Conservation (phyloP, 2,113 vertebrate genomes). For the Chionis minor region DNA sequence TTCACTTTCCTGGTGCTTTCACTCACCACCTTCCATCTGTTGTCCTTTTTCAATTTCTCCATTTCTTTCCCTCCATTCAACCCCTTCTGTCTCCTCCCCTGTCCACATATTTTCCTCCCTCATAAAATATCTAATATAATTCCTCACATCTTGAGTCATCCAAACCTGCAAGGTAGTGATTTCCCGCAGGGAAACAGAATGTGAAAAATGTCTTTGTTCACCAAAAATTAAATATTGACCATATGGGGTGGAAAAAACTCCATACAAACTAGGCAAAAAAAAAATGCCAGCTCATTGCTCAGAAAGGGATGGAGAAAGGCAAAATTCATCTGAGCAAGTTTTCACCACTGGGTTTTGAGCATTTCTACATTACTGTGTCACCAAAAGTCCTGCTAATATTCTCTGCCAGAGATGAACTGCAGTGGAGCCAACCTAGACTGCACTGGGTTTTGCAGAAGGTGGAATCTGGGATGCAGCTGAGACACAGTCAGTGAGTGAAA, state of each 20-base stretch:
- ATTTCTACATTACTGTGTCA: not conserved
- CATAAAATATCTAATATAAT: not conserved
- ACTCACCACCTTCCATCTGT: not conserved
- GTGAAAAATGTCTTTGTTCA: slow-evolving; percentile 17
- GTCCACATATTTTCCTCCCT: not conserved
- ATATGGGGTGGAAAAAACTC: not conserved
- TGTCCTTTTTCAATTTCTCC: not conserved
- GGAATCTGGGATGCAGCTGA: not conserved
- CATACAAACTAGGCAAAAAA: not conserved
- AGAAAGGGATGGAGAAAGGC: not conserved
- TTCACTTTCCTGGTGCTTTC: not conserved
- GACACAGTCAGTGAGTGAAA: not conserved
- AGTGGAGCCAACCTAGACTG: not conserved
- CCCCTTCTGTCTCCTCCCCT: not conserved
- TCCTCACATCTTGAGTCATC: slow-evolving; percentile 16
- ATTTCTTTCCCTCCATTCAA: not conserved
- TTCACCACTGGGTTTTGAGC: not conserved
- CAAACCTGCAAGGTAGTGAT: not conserved
- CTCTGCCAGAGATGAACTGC: not conserved
- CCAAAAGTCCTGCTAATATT: not conserved
- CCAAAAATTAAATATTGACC: slow-evolving; percentile 48
- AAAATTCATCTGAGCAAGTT: not conserved
- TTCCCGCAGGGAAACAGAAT: not conserved
- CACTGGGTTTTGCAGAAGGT: not conserved
- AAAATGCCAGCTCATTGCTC: not conserved